Base-by-base conservation (phyloP, 2,888 invertebrate species). In the Merodon equestris region DNA sequence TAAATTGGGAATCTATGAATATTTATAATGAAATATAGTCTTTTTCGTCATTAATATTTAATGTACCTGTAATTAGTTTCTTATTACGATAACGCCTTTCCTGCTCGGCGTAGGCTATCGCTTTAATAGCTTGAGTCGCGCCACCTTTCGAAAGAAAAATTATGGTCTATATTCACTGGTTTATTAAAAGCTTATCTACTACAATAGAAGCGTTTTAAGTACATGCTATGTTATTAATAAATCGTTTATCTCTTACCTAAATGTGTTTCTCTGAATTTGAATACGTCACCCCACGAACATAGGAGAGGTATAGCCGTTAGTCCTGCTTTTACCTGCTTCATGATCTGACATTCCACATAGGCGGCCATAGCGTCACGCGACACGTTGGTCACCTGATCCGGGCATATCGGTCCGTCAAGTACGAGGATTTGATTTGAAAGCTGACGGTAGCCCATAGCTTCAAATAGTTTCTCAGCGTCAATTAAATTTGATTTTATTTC, bases 351-450 rank as follows among this genome's bases (percentile, higher is more conserved):
- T 89, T 97, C 97, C 48, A 95, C 94, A 87, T 94, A 94, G 15
- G 96, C 97, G 27, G 95, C 93, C 83, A 96, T 91, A 13, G 96
- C 95, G 88, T 97, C 96, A 61, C 94, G 91, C 0, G 95, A 95
- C 1, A 96, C 93, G 74, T 92, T 93, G 14, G 93, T 92, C 1
- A 95, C 94, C 88, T 92, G 92, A 87, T 96, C 96, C 0, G 95
- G 95, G 86, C 96, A 96, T 70, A 95, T 92, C 17, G 95, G 95
- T 7, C 92, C 94, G 72, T 94, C 93, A 12, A 95, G 88, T 42
- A 91, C 89, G 79, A 93, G 87, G 83, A 89, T 88, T 85, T 90
- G 84, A 85, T 89, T 83, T 81, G 91, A 85, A 51, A 93, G 88
- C 45, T 92, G 90, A 71, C 92, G 92, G 86, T 97, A 97, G 0